Evolutionary conservation across 2,797 vertebrate species (phyloP).

Genomic region (Nyctalus aviator): DNA sequence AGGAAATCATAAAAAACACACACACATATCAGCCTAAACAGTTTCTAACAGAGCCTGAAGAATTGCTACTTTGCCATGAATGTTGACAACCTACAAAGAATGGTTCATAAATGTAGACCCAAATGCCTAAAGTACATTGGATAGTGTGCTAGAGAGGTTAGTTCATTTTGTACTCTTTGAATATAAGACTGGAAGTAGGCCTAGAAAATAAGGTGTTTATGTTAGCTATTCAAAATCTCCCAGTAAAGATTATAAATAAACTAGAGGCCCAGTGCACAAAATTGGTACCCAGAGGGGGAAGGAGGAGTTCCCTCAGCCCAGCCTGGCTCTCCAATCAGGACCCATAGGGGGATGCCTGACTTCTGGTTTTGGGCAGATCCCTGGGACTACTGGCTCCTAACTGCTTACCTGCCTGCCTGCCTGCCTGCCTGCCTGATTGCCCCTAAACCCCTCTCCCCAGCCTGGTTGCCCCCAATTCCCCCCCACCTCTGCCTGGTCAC

Average conservation of each 20-base stretch:
- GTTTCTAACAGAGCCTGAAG: not conserved
- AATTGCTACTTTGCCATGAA: not conserved
- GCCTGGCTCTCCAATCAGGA: too few species aligned
- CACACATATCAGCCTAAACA: not conserved
- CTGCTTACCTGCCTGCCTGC: too few species aligned
- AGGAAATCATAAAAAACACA: not conserved
- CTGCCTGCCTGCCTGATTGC: too few species aligned
- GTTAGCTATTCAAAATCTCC: not conserved
- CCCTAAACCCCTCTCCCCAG: too few species aligned
- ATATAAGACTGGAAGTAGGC: not conserved
- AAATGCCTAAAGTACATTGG: not conserved
- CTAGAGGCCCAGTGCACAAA: too few species aligned
- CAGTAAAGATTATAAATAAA: slow-evolving; percentile 32
- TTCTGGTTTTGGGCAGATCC: too few species aligned
- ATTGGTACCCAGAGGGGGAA: too few species aligned
- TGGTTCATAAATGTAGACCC: not conserved
- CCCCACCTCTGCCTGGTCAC: too few species aligned
- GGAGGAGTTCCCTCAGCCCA: too few species aligned
- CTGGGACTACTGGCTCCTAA: too few species aligned
- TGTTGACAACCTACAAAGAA: not conserved
- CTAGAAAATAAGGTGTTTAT: not conserved
- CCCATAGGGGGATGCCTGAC: too few species aligned
- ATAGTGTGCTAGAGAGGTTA: not conserved
- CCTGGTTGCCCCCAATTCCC: too few species aligned
- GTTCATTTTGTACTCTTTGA: not conserved